These are phyloP conservation scores for Peromyscus attwateri DNA, from an alignment of 2,797 vertebrate species.

Conservation along the genomic window DNA sequence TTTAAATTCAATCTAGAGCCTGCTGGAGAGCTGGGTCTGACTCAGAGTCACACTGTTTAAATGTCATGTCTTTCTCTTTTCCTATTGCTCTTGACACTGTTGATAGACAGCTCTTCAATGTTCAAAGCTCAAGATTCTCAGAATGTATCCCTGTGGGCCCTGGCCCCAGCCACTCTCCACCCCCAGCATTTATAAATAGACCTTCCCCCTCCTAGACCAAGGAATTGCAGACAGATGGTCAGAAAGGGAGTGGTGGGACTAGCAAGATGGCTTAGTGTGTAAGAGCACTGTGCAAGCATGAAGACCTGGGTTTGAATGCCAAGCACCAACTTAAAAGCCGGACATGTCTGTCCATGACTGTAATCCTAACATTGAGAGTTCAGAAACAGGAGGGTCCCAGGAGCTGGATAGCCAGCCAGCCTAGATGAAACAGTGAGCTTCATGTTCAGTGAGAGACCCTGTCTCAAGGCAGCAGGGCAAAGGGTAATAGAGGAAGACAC, in stretches of 20 bases:
- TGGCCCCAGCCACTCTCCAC: background rate
- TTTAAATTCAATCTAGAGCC: constrained; percentile 38
- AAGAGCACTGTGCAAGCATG: too few species aligned
- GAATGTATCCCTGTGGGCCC: background rate
- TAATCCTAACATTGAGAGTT: background rate
- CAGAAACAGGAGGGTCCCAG: background rate
- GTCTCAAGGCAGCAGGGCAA: background rate
- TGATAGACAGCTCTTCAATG: background rate
- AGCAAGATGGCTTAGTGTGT: background rate
- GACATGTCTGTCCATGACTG: background rate
- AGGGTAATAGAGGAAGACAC: background rate
- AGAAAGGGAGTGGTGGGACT: background rate
- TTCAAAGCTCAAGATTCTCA: background rate
- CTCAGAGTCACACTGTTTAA: constrained; percentile 11
- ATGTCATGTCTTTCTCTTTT: background rate
- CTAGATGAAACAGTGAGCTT: background rate
- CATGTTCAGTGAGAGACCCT: background rate
- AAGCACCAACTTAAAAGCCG: background rate
- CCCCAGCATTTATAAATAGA: background rate
- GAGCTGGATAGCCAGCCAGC: background rate
- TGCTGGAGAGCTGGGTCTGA: background rate
- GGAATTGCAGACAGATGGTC: background rate
- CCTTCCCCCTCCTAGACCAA: background rate
- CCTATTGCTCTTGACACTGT: background rate
- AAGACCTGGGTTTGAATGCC: background rate